phyloP scores from a whole-genome alignment of 2,797 vertebrate species.

The Alcedo quadribrachys region DNA sequence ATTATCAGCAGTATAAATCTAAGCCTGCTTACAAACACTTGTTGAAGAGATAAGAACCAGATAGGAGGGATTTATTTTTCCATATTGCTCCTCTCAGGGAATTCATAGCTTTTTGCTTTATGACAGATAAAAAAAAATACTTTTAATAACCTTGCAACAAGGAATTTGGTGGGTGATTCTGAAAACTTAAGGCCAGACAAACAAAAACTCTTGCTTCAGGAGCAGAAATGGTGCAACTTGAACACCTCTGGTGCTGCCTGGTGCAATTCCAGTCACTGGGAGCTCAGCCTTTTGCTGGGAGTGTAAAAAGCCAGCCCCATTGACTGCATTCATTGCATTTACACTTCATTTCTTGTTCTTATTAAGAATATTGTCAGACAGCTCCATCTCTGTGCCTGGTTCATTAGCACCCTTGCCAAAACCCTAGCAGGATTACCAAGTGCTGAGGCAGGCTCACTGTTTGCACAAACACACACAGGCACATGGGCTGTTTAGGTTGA shows the following conservation, averaged over 20 bases:
- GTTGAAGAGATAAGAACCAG: slow-evolving; percentile 26
- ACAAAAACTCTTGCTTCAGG: background rate
- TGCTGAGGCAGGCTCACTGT: background rate
- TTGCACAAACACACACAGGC: slow-evolving; percentile 13
- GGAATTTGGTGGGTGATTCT: slow-evolving; percentile 8
- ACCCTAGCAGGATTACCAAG: background rate
- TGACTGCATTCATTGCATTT: background rate
- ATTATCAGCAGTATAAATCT: slow-evolving; percentile 45
- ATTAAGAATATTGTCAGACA: slow-evolving; percentile 12
- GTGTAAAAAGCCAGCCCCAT: background rate
- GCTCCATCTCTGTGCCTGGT: background rate
- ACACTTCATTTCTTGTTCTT: slow-evolving; percentile 2
- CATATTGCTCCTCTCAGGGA: slow-evolving; percentile 10
- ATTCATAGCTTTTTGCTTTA: slow-evolving; percentile 13
- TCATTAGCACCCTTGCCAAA: slow-evolving; percentile 17
- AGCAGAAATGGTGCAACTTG: background rate
- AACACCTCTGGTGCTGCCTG: background rate
- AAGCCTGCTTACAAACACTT: slow-evolving; percentile 35
- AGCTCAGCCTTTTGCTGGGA: background rate
- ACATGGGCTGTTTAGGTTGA: background rate
- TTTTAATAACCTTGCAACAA: slow-evolving; percentile 39
- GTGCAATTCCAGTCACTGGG: background rate
- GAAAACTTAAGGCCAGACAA: slow-evolving; percentile 1
- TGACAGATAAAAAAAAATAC: slow-evolving; percentile 54
- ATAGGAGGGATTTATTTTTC: background rate